Base-by-base conservation (phyloP, 2,113 vertebrate species). In the Petaurus breviceps region DNA sequence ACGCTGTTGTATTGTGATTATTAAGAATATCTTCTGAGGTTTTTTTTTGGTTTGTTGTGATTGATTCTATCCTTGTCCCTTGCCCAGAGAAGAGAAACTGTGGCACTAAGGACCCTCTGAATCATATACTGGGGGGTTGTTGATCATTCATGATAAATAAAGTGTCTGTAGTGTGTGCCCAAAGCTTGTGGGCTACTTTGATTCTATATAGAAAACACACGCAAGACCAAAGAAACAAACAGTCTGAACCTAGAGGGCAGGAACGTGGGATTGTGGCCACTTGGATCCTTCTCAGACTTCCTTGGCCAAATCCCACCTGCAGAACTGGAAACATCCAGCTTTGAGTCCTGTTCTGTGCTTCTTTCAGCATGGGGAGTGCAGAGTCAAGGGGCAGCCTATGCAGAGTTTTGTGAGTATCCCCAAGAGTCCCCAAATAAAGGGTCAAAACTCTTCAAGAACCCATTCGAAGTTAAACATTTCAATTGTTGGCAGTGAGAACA, bases 301-400 rank as follows among this genome's bases (percentile, higher is more conserved):
- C 51, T 95, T 94, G 96, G 95, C 97, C 61, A 26, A 53, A 91
- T 55, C 97, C 96, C 91, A 97, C 97, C 97, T 97, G 89, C 9
- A 2, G 94, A 94, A 92, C 22, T 96, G 96, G 97, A 94, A 89
- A 22, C n/a, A 16, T 91, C 93, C 96, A 97, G 51, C 93, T 43
- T 84, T 0, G 11, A 28, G 2, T 24, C 93, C 47, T 93, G 37
- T 49, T 92, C 92, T 93, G 53, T 54, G 92, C 89, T 91, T 26
- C 92, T 89, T 93, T 90, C 91, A 28, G 91, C 89, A 51, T 46
- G 89, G 1, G 26, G 92, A 51, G 0, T 57, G 61, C 0, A n/a
- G 89, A 28, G 19, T 90, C 84, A 47, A 16, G 24, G 8, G 90
- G 91, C 61, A 95, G 43, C 54, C 57, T 95, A 25, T 23, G 51